Percentiles rank a stretch among this genome's conserved stretches.
These are phyloP conservation scores for Diplodus sargus DNA, from an alignment of 2,797 vertebrate genomes.

Conservation along the genomic window DNA sequence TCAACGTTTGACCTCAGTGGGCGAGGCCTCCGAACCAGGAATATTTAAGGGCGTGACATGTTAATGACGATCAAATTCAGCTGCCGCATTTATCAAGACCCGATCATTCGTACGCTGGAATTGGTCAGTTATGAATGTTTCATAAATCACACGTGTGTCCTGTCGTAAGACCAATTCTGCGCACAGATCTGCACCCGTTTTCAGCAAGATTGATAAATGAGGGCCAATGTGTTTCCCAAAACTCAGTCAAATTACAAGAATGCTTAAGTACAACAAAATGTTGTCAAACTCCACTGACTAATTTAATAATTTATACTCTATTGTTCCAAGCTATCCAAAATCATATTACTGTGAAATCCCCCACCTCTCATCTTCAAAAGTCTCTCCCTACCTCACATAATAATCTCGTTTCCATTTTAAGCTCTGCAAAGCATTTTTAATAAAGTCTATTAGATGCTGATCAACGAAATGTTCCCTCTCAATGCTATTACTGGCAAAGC, in stretches of 20 bases:
- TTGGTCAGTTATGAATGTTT: no score
- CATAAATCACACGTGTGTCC: no score
- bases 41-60: no score
- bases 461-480: slow-evolving; percentile 59
- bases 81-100: no score
- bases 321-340: slow-evolving; percentile 18
- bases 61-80: no score
- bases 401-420: slow-evolving; percentile 23
- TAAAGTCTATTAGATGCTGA: slow-evolving; percentile 60
- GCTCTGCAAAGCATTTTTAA: slow-evolving; percentile 54
- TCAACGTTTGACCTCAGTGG: no score
- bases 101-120: no score
- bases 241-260: slow-evolving; percentile 1
- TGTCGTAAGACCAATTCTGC: no score
- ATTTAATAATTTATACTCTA: slow-evolving; percentile 20
- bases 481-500: slow-evolving; percentile 65
- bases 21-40: no score
- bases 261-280: background rate
- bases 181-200: no score
- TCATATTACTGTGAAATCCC: background rate
- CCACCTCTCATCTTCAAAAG: slow-evolving; percentile 6
- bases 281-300: slow-evolving; percentile 1
- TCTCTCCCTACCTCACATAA: slow-evolving; percentile 18
- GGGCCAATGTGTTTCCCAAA: background rate
- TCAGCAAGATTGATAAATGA: no score